phyloP scores from a whole-genome alignment of 2,797 vertebrate genomes.

The Rhinophrynus dorsalis region DNA sequence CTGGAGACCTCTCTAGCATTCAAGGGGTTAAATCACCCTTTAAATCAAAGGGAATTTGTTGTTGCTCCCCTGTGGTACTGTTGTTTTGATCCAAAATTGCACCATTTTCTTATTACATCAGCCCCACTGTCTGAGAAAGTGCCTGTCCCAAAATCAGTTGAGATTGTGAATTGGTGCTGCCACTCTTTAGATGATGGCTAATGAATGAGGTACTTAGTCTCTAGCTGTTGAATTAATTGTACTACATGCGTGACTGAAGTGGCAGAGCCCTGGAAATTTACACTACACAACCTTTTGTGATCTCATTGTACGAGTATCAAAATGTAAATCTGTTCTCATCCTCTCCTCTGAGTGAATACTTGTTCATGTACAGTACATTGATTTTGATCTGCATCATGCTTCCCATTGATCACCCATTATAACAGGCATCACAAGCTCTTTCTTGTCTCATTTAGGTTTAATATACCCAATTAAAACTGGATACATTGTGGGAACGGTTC shows the following conservation, averaged over 20 bases:
- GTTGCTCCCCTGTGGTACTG: too few species aligned
- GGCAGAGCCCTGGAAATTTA: not conserved
- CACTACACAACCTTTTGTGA: not conserved
- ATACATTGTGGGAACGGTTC: constrained; percentile 1
- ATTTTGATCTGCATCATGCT: not conserved
- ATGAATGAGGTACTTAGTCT: not conserved
- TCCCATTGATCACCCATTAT: not conserved
- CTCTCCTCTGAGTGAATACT: not conserved
- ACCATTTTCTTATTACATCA: too few species aligned
- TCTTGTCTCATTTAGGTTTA: not conserved
- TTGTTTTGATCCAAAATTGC: too few species aligned
- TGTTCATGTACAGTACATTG: not conserved
- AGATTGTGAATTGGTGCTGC: too few species aligned
- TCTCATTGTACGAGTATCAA: not conserved
- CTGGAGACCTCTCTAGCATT: too few species aligned
- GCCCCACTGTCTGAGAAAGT: too few species aligned
- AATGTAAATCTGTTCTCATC: not conserved
- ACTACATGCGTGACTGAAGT: not conserved
- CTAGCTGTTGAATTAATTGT: not conserved
- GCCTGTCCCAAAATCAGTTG: too few species aligned
- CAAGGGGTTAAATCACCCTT: too few species aligned
- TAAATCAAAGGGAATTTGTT: too few species aligned
- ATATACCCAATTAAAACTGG: not conserved
- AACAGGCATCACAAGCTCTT: not conserved
- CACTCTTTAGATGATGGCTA: not conserved